These are phyloP conservation scores for Chlorops oryzae DNA, from an alignment of 1,140 invertebrate genomes.

Conservation along the genomic window DNA sequence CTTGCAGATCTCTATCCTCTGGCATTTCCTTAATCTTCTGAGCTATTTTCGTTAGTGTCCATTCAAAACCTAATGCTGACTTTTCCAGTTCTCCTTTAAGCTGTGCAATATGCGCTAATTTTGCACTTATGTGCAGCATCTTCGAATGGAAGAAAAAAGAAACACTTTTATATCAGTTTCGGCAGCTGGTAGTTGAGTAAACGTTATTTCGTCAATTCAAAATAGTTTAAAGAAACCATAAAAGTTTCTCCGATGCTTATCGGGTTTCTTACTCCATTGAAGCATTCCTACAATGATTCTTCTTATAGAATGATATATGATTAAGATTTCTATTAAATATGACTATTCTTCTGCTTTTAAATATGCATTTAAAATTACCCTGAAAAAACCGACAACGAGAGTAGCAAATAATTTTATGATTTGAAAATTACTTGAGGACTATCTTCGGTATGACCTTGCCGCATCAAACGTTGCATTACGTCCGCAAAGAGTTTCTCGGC, in stretches of 20 bases:
- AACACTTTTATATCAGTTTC: no score
- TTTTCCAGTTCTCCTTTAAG: slow-evolving; percentile 56
- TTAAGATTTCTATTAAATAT: no score
- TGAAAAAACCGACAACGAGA: background rate
- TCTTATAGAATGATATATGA: no score
- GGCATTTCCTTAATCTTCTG: slow-evolving; percentile 36
- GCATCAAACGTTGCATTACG: slow-evolving; percentile 70
- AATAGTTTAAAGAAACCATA: no score
- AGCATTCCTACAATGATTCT: no score
- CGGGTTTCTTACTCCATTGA: no score
- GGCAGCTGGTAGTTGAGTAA: no score
- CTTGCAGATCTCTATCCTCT: slow-evolving; percentile 33
- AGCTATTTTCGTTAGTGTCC: slow-evolving; percentile 62
- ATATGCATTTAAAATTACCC: no score
- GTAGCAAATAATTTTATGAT: background rate
- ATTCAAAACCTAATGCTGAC: slow-evolving; percentile 65
- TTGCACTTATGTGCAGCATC: slow-evolving; percentile 54
- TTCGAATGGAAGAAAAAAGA: no score
- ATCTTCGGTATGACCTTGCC: slow-evolving; percentile 60
- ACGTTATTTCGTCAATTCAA: no score
- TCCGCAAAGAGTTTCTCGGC: slow-evolving; percentile 77
- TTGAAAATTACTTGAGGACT: slow-evolving; percentile 62
- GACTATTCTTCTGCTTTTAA: no score
- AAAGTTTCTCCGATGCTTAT: no score
- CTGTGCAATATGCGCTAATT: slow-evolving; percentile 61